Evolutionary conservation across 1,140 invertebrate species (phyloP), one percentile per base, ranked within the genome.

Genomic region (Euschistus heros): DNA sequence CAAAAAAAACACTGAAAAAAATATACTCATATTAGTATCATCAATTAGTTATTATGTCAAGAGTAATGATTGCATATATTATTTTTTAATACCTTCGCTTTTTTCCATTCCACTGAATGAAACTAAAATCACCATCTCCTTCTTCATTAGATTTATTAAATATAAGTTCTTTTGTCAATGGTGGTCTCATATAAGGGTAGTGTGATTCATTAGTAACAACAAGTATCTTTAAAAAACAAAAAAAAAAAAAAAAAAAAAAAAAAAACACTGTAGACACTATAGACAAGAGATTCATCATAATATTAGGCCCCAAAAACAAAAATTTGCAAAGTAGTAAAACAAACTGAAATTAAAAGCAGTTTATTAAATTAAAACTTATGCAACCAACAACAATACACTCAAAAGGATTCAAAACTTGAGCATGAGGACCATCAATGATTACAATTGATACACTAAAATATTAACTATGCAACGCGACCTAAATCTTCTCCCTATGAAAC

Each of bases 41-140:
- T 27, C 54, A 6, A 27, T 57, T 14, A 57, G 15, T 22, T 24
- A 57, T 57, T 50, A 20, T 50, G 47, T 50, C 5, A 50, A 2
- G 7, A 20, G n/a, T 37, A 50, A 20, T 50, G n/a, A 50, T 14
- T 5, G 2, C n/a, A 20, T 50, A 20, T 18, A 50, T 20, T 20
- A 47, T 47, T 18, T 50, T 50, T 50, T 6, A 50, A 18, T 57
- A 61, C 59, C 86, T 92, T 77, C 88, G 81, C 70, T 83, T 83
- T 61, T 85, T 83, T n/a, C 92, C 92, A 77, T 92, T 92, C 90
- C 91, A 94, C 73, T 93, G 89, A 70, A 85, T 89, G 72, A 94
- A 95, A 60, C 79, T 75, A 63, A 76, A 73, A 67, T 87, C 81
- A 37, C 33, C 33, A 37, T 37, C 33, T 37, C 33, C 33, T 37